Evolutionary conservation across 2,888 invertebrate genomes (phyloP), one percentile per base, ranked within the genome.

Genomic region (Alviniconcha strummeri): DNA sequence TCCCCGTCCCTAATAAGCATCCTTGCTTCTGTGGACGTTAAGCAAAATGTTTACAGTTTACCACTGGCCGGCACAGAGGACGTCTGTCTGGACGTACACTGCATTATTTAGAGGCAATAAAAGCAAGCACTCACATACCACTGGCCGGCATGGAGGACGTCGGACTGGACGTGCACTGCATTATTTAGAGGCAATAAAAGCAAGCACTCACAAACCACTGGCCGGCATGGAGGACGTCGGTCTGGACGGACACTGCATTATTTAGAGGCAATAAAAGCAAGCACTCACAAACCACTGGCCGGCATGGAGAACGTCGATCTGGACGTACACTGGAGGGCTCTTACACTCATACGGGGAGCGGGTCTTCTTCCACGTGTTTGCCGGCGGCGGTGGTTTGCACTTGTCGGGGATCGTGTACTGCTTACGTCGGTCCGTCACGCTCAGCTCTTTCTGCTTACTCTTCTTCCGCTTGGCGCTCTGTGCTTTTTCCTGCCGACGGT

Each of bases 301-400:
- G 7, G 52, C 80, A 11, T 67, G n/a, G 11, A 80, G 69, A 4
- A 56, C 17, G n/a, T 55, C 55, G 55, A 80, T 69, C 67, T 69
- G 54, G 4, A 80, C 64, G 55, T 69, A 80, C 9, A 80, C 80
- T 55, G 80, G 80, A 15, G 80, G 80, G 17, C 80, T 80, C 55
- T 13, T 36, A 9, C 69, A 80, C 36, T 55, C 19, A 15, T 80
- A 80, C 2, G 69, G 69, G 9, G 54, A 19, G 13, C 11, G 0
- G 9, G 5, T 80, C 71, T 8, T 60, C 52, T 17, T 60, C 78
- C 78, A 78, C 9, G 11, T 15, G 5, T 3, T 4, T 19, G 8
- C 3, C 36, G n/a, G 69, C 19, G 19, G 17, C 3, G 55, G 55
- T 67, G 80, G 80, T n/a, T 69, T 80, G 80, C 80, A 80, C 5